A percentile compares a stretch with the other conserved stretches of the same genome.
Conservation (phyloP, 1,140 invertebrate species). For the Pollicipes pollicipes region DNA sequence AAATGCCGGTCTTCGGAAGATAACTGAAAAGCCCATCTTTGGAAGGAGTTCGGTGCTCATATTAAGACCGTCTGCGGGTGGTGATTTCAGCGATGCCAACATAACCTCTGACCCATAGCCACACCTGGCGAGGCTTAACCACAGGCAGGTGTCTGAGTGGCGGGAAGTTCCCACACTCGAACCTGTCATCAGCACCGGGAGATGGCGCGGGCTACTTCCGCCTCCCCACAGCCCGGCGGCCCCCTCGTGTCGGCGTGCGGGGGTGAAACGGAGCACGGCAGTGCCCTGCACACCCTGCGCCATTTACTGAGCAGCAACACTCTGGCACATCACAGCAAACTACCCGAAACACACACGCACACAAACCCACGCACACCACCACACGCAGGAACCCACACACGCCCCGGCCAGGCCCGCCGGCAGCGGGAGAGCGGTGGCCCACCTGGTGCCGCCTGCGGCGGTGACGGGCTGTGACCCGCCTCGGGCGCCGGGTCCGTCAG, state of each 20-base stretch:
- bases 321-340: not conserved
- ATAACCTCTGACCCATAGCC: too few relatives aligned
- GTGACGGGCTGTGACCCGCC: not conserved
- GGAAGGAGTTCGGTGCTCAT: too few relatives aligned
- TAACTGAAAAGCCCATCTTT: too few relatives aligned
- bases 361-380: not conserved
- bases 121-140: too few relatives aligned
- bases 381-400: slow-evolving; percentile 4
- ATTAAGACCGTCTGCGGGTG: too few relatives aligned
- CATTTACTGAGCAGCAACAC: not conserved
- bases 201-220: not conserved
- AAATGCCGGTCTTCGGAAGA: too few relatives aligned
- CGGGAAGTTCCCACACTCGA: too few relatives aligned
- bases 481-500: not conserved
- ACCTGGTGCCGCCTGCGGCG: not conserved
- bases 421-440: not conserved
- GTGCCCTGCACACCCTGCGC: too few relatives aligned
- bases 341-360: not conserved
- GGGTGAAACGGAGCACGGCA: not conserved
- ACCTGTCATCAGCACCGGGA: not conserved
- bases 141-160: too few relatives aligned
- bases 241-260: not conserved
- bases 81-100: too few relatives aligned
- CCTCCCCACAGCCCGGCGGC: not conserved
- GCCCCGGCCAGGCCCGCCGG: not conserved